Evolutionary conservation across 2,113 vertebrate species (phyloP).

Genomic region (Lophius piscatorius): DNA sequence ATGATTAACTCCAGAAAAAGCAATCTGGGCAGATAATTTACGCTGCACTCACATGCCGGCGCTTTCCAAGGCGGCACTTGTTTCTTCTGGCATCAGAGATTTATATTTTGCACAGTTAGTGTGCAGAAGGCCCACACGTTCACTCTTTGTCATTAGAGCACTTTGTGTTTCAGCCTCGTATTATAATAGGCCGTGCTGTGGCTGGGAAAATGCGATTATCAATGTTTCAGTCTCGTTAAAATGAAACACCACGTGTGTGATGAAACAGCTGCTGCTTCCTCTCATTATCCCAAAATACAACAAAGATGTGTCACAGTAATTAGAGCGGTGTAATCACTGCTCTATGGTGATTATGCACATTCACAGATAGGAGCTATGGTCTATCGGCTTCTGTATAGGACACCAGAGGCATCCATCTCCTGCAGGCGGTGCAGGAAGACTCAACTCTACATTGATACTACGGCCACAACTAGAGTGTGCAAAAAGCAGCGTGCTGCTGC

Average conservation of each 20-base stretch:
- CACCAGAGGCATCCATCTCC: conserved; percentile 57
- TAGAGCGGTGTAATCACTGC: conserved; percentile 48
- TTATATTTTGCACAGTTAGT: conserved; percentile 13
- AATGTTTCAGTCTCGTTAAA: neutral
- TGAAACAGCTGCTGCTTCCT: conserved; percentile 24
- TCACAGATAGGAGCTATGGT: conserved; percentile 40
- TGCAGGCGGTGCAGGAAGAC: conserved; percentile 12
- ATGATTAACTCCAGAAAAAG: conserved; percentile 79
- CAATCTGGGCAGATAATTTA: conserved; percentile 70
- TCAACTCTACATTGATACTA: conserved; percentile 40
- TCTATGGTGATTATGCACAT: conserved; percentile 49
- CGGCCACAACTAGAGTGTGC: conserved; percentile 61
- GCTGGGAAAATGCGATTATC: conserved; percentile 1
- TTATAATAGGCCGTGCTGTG: neutral
- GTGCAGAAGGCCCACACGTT: conserved; percentile 1
- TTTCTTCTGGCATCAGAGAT: conserved; percentile 28
- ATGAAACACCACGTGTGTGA: neutral
- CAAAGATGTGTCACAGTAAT: conserved; percentile 44
- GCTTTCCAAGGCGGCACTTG: conserved; percentile 37
- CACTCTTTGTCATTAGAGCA: conserved; percentile 24
- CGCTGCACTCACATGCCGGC: conserved; percentile 37
- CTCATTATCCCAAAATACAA: conserved; percentile 20
- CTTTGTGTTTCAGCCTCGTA: conserved; percentile 2
- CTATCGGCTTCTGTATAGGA: conserved; percentile 28
- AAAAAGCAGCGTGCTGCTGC: conserved; percentile 42